Evolutionary conservation across 2,797 vertebrate genomes (phyloP), one percentile per base, ranked within the genome.

Genomic region (Takifugu rubripes): DNA sequence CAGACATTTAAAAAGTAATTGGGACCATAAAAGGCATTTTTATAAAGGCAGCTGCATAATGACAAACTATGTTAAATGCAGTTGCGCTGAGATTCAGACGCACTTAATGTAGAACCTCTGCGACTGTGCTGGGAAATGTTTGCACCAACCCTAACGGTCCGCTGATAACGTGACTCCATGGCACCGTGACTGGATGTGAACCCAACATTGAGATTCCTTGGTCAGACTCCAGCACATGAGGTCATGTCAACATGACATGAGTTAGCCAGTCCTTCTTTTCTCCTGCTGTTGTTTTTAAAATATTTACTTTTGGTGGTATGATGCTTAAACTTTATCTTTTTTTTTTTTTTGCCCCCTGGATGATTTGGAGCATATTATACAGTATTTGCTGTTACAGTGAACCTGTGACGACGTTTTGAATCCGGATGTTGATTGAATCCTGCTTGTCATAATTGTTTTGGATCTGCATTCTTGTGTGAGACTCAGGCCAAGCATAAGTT

Each of bases 221-320:
- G 77, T 65, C 26, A 0, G n/a, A 45, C 60, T 73, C 77, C 75
- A 81, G 62, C 12, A 45, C 1, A 6, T 52, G 49, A 50, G 68
- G 68, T 81, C 68, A 64, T 76, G 84, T 86, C 84, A 74, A 54
- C 5, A n/a, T 82, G 78, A 84, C 87, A 77, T 44, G 56, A 69
- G 59, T 59, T 49, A 72, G 65, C 47, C 1, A 49, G 54, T 75
- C 72, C 66, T 84, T 48, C n/a, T 24, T 21, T 25, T 25, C 3
- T 24, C n/a, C n/a, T 17, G 44, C 7, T 21, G 6, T 17, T 45
- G 6, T n/a, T 46, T 46, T 68, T 56, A 56, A 75, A 84, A 86
- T 61, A 82, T 70, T 77, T 66, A 36, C 52, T 57, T 66, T 52
- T 51, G 33, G 48, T 59, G 79, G 75, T 59, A 79, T 69, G 68